phyloP scores from a whole-genome alignment of 2,888 invertebrate species.

The Dendrolimus houi region DNA sequence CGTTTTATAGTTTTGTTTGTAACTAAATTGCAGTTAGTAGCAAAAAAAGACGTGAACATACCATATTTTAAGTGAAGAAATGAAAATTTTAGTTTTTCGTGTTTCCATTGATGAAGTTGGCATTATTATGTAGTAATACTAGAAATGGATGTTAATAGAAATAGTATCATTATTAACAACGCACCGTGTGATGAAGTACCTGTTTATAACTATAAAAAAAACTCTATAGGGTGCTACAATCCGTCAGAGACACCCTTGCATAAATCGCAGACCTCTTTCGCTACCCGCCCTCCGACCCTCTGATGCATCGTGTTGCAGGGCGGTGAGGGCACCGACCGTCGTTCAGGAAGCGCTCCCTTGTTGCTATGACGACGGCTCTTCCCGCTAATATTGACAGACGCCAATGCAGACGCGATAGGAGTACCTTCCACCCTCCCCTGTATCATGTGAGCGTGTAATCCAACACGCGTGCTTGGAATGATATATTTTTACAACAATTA shows the following conservation, averaged over 20 bases:
- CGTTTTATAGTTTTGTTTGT: too few relatives aligned
- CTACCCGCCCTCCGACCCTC: constrained; percentile 49
- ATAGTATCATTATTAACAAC: background rate
- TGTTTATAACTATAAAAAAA: constrained; percentile 14
- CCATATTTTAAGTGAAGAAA: too few relatives aligned
- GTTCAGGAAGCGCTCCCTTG: constrained; percentile 52
- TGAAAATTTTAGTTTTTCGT: too few relatives aligned
- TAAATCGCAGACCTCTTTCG: constrained; percentile 48
- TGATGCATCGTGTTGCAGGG: constrained; percentile 41
- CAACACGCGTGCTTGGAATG: constrained; percentile 40
- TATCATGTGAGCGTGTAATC: constrained; percentile 3
- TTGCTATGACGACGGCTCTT: constrained; percentile 65
- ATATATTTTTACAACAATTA: constrained; percentile 58
- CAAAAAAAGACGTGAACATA: too few relatives aligned
- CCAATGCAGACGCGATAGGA: constrained; percentile 37
- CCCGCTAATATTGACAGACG: constrained; percentile 62
- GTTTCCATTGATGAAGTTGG: too few relatives aligned
- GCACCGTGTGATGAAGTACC: constrained; percentile 1
- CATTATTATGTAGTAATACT: too few relatives aligned
- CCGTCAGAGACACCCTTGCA: constrained; percentile 37
- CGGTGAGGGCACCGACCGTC: constrained; percentile 55
- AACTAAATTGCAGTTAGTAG: too few relatives aligned
- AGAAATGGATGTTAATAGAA: too few relatives aligned
- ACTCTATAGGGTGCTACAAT: constrained; percentile 16
- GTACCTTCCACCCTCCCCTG: constrained; percentile 19